Evolutionary conservation across 2,113 vertebrate species (phyloP), one percentile per base, ranked within the genome.

Genomic region (Barbus barbus): DNA sequence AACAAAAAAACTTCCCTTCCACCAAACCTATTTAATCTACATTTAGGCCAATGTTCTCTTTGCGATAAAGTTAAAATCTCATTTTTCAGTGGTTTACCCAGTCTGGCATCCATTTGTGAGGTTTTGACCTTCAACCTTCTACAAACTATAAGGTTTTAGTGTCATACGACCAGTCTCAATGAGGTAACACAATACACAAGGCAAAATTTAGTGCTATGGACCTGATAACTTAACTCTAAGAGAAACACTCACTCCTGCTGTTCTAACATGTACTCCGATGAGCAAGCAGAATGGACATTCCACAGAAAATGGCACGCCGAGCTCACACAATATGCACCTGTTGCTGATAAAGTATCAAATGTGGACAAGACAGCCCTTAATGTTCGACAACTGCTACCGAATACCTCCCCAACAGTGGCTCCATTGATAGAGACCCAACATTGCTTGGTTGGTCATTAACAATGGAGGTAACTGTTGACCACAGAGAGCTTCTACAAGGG

Each of bases 1-100:
- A n/a, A n/a, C n/a, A n/a, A n/a, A n/a, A 53, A 44, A 83, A 38
- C 58, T 87, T 88, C 81, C 53, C 46, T 56, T n/a, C 53, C 20
- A n/a, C 20, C 0, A 56, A 56, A 20, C 74, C 38, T 18, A 84
- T 89, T 90, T 89, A 82, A 90, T 91, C 85, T 87, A 58, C 51
- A 80, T 86, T 86, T 58, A 84, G 73, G 82, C 76, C 65, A 88
- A 83, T 60, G 78, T 83, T 89, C 78, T 85, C 63, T 31, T 74
- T 81, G 87, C 81, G 44, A 72, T 81, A 74, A 41, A 60, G 69
- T 89, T 75, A 79, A 63, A 86, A 85, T 76, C 69, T 16, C 2
- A 83, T 16, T 75, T 46, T 82, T 78, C 36, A 56, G 72, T 33
- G 24, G 0, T 71, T 74, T 48, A 3, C 28, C 26, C 9, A 28